Evolutionary conservation across 2,797 vertebrate species (phyloP).

Genomic region (Anguilla anguilla): DNA sequence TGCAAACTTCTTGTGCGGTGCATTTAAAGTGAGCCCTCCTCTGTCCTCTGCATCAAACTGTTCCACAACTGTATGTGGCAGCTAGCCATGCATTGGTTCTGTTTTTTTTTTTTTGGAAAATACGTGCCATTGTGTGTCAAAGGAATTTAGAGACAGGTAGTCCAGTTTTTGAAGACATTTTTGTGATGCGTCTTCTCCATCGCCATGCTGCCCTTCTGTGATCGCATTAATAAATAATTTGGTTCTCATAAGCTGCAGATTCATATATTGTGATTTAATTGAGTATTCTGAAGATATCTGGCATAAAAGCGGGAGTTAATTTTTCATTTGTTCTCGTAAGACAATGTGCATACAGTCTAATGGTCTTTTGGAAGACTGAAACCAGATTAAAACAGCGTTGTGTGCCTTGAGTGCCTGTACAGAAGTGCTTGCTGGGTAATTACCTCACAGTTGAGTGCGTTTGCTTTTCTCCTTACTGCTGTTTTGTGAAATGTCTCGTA

Average conservation of each 20-base stretch:
- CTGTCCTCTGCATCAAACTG: neutral
- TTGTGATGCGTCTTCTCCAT: neutral
- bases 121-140: neutral
- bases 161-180: neutral
- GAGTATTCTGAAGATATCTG: too few species aligned
- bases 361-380: neutral
- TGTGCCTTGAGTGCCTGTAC: conserved; percentile 42
- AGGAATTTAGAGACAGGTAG: neutral
- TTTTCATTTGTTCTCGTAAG: too few species aligned
- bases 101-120: neutral
- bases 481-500: conserved; percentile 32
- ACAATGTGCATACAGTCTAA: too few species aligned
- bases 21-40: neutral
- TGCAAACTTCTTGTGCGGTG: neutral
- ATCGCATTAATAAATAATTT: neutral
- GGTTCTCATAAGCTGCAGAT: neutral
- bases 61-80: neutral
- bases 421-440: conserved; percentile 36
- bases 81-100: neutral
- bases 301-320: too few species aligned
- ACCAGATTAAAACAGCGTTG: conserved; percentile 32
- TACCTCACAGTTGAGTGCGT: conserved; percentile 15
- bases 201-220: neutral
- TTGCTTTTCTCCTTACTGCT: conserved; percentile 30
- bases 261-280: neutral